These are phyloP conservation scores for Nothocercus nigrocapillus DNA, from an alignment of 2,113 vertebrate genomes.

Conservation along the genomic window DNA sequence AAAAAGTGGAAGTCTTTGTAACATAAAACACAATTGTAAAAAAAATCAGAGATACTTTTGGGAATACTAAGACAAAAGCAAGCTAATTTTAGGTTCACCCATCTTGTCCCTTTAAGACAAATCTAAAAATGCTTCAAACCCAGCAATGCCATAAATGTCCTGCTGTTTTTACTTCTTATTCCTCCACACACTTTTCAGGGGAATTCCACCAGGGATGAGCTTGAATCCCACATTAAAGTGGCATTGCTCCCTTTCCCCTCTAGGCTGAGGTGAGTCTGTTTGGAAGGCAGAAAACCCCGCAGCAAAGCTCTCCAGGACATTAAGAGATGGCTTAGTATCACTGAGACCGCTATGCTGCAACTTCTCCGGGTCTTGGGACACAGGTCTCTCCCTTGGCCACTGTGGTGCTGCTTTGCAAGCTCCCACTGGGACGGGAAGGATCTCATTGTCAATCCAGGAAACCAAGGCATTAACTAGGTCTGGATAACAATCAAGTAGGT, in stretches of 20 bases:
- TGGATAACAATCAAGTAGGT: background rate
- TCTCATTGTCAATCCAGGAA: background rate
- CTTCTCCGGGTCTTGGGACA: background rate
- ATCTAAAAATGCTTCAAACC: conserved; percentile 68
- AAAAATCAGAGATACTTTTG: conserved; percentile 10
- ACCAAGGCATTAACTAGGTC: background rate
- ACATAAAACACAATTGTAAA: background rate
- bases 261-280: background rate
- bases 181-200: conserved; percentile 75
- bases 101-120: conserved; percentile 72
- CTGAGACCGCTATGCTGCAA: background rate
- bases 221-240: conserved; percentile 73
- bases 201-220: conserved; percentile 75
- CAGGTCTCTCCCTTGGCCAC: background rate
- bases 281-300: conserved; percentile 54
- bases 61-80: conserved; percentile 19
- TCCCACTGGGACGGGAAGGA: background rate
- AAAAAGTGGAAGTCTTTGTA: background rate
- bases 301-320: conserved; percentile 13
- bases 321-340: background rate
- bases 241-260: conserved; percentile 56
- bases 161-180: conserved; percentile 67
- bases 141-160: conserved; percentile 81
- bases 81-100: conserved; percentile 45
- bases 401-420: background rate